A percentile compares a stretch with the other conserved stretches of the same genome.
phyloP scores from a whole-genome alignment of 2,113 vertebrate genomes.

The Cygnus buccinator region DNA sequence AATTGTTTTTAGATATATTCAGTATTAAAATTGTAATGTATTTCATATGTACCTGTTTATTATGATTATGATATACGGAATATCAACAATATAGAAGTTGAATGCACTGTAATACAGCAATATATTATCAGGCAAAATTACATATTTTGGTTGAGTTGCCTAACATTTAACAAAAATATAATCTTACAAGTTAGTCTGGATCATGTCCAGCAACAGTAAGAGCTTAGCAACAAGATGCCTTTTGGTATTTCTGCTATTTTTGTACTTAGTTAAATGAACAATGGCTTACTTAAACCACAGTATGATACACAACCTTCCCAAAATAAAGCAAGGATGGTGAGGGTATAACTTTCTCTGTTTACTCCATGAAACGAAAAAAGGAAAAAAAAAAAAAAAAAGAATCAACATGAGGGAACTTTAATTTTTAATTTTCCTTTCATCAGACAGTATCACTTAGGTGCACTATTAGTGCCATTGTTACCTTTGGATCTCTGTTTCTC shows the following conservation, averaged over 20 bases:
- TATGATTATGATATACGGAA: background rate
- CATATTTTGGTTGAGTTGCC: background rate
- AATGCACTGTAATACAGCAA: background rate
- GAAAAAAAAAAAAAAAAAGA: accelerated
- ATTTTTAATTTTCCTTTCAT: background rate
- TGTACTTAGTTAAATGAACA: background rate
- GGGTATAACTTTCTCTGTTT: background rate
- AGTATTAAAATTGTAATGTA: background rate
- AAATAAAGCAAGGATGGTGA: background rate
- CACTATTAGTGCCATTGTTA: background rate
- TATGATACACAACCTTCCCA: background rate
- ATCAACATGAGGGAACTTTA: background rate
- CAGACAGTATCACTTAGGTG: background rate
- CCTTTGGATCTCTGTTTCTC: background rate
- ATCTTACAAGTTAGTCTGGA: background rate
- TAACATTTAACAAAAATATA: background rate
- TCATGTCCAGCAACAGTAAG: background rate
- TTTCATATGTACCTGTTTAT: background rate
- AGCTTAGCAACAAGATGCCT: background rate
- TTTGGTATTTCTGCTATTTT: background rate
- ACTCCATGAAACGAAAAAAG: background rate
- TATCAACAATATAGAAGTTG: background rate
- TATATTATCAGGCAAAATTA: background rate
- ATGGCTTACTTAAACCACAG: background rate
- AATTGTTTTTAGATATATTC: background rate